phyloP scores from a whole-genome alignment of 2,113 vertebrate genomes.

The Agapornis roseicollis region DNA sequence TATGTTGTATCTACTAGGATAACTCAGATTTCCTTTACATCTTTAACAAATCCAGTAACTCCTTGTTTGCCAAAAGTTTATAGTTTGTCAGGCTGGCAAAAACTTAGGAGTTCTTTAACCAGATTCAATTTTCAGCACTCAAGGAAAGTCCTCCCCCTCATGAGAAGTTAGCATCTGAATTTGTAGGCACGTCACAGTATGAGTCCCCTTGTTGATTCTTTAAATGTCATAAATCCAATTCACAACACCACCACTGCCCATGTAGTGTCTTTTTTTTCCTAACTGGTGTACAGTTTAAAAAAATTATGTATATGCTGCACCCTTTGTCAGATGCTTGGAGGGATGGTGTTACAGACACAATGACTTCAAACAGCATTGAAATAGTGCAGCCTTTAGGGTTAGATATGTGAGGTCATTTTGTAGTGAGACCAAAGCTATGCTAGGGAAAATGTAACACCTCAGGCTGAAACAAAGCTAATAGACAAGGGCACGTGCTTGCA shows the following conservation, averaged over 20 bases:
- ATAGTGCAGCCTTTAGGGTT: not conserved
- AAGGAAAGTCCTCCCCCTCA: not conserved
- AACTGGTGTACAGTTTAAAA: not conserved
- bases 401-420: not conserved
- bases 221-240: not conserved
- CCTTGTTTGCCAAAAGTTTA: not conserved
- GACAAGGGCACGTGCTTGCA: not conserved
- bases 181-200: not conserved
- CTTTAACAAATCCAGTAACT: not conserved
- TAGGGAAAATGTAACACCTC: not conserved
- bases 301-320: not conserved
- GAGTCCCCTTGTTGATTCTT: not conserved
- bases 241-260: not conserved
- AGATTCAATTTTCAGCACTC: not conserved
- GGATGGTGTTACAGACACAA: not conserved
- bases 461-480: not conserved
- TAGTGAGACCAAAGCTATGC: not conserved
- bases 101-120: not conserved
- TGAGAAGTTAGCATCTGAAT: not conserved
- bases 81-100: not conserved
- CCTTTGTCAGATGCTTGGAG: not conserved
- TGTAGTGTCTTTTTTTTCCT: not conserved
- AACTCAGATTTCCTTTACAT: not conserved
- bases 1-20: not conserved
- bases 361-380: not conserved